Evolutionary conservation across 2,113 vertebrate genomes (phyloP), one percentile per base, ranked within the genome.

Genomic region (Urocolius indicus): DNA sequence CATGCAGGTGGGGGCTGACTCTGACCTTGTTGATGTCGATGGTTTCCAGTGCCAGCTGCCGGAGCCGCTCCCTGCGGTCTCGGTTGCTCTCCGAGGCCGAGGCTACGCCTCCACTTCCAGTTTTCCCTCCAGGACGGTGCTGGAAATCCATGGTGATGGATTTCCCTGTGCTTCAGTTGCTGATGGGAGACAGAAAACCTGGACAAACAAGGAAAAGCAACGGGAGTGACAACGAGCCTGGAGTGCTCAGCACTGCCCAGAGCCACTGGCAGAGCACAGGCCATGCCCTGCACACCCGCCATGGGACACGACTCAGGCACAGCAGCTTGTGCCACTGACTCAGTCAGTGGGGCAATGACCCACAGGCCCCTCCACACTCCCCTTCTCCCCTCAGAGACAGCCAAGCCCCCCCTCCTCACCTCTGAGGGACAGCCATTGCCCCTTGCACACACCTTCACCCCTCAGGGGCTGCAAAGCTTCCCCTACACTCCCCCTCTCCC

Each of bases 21-120:
- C 92, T 67, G 76, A 98, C 98, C 98, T 99, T 99, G 94, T 99
- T 99, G 96, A 99, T 99, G 96, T 99, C 99, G 5, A 99, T 99
- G 19, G 99, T 99, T 36, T 99, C 99, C 55, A 99, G 89, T 2
- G 99, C 99, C 89, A 99, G 97, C 97, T 99, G 99, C 34, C 99
- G 98, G 36, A 99, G 98, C 41, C 99, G 95, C 78, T 99, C 99
- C 63, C 99, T 75, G 6, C 99, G 98, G 93, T 99, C 99, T 1
- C 99, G 97, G 98, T 99, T 99, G 85, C 99, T 99, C 93, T 99
- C 99, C 0, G 99, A 99, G 90, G 99, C 95, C 3, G 99, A 99
- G 11, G 99, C 99, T 12, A 99, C 99, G 0, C 99, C 99, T 10
- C 99, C 99, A 0, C 99, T 99, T 51, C 99, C 99, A 0, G 99